Evolutionary conservation across 2,888 invertebrate genomes (phyloP).

Genomic region (Rhodophaea formosa): DNA sequence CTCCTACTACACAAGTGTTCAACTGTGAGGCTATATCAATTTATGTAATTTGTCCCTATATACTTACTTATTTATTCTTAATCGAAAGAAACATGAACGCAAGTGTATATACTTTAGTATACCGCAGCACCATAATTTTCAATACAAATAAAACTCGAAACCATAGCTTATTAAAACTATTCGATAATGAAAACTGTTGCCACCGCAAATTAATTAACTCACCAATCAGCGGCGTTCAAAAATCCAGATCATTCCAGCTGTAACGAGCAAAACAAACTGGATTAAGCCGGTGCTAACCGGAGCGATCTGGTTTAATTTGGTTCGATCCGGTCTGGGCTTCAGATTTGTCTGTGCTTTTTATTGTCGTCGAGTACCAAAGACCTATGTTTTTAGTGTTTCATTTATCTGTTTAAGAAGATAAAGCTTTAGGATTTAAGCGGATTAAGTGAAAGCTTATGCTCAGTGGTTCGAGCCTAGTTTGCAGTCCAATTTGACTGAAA

Average conservation of each 20-base stretch:
- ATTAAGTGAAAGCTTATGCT: too few species aligned
- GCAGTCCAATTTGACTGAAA: conserved; percentile 12
- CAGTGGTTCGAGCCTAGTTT: too few species aligned
- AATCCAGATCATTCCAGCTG: conserved; percentile 22
- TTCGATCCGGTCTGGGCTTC: conserved; percentile 1
- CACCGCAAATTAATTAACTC: conserved; percentile 21
- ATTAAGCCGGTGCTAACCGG: conserved; percentile 24
- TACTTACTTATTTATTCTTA: too few species aligned
- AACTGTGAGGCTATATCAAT: too few species aligned
- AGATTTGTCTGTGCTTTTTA: conserved; percentile 5
- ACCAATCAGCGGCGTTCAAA: conserved; percentile 27
- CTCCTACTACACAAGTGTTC: too few species aligned
- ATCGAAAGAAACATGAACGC: too few species aligned
- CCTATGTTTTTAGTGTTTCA: too few species aligned
- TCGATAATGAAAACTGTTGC: neutral
- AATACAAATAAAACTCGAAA: neutral
- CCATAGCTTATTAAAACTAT: conserved; percentile 7
- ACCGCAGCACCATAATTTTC: too few species aligned
- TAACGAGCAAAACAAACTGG: conserved; percentile 25
- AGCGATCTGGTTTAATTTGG: conserved; percentile 13
- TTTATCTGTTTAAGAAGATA: too few species aligned
- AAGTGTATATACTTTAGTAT: too few species aligned
- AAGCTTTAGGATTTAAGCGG: too few species aligned
- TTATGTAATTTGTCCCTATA: too few species aligned
- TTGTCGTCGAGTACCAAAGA: neutral